phyloP scores from a whole-genome alignment of 2,888 invertebrate species.

The Galeruca laticollis region DNA sequence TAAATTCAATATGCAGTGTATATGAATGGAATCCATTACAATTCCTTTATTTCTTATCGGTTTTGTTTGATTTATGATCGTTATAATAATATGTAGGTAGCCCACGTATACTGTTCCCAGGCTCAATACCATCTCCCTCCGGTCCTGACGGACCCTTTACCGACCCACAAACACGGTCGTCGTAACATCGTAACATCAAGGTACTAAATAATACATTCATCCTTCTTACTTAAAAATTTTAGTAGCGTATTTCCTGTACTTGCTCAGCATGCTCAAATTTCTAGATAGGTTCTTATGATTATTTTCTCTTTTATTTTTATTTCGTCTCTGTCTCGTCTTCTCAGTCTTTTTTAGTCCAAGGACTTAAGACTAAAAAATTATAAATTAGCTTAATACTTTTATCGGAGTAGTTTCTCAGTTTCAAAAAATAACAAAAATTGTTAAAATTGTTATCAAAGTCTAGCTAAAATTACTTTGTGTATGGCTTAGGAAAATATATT shows the following conservation, averaged over 20 bases:
- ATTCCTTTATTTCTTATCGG: background rate
- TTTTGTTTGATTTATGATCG: background rate
- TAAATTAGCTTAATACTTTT: too few species aligned
- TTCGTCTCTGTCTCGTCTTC: constrained; percentile 14
- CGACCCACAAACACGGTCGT: constrained; percentile 6
- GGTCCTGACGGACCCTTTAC: constrained; percentile 8
- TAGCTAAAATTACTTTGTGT: too few species aligned
- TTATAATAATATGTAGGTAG: background rate
- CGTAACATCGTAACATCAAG: constrained; percentile 17
- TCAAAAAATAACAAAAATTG: too few species aligned
- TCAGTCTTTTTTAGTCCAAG: constrained; percentile 9
- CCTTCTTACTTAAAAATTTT: constrained; percentile 52
- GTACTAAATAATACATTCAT: constrained; percentile 54
- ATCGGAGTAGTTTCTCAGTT: too few species aligned
- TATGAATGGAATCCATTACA: background rate
- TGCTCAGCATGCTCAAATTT: constrained; percentile 49
- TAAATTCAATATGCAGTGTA: too few species aligned
- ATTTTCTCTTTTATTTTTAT: constrained; percentile 34
- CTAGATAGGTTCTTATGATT: constrained; percentile 46
- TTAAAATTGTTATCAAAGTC: too few species aligned
- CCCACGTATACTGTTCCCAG: constrained; percentile 8
- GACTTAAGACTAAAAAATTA: background rate
- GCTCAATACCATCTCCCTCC: constrained; percentile 8
- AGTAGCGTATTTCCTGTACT: constrained; percentile 49
- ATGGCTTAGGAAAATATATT: too few species aligned